Percentiles rank a stretch among this genome's conserved stretches.
Conservation (phyloP, 2,113 vertebrate genomes). For the Pimephales promelas region DNA sequence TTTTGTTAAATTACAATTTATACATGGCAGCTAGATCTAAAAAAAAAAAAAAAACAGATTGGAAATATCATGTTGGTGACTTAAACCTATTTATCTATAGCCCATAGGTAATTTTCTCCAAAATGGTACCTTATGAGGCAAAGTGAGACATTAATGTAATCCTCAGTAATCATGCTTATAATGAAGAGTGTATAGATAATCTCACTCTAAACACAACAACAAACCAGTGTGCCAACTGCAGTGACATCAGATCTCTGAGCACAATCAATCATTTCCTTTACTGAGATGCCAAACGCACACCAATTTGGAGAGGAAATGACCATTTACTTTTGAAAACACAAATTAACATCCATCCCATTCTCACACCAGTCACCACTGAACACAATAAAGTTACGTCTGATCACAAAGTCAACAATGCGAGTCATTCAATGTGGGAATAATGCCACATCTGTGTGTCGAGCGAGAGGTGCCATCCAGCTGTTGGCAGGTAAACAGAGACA, state of each 20-base stretch:
- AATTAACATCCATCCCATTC: conserved; percentile 30
- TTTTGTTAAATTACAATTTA: too few relatives aligned
- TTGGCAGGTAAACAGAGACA: conserved; percentile 70
- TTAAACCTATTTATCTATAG: neutral
- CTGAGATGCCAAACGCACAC: neutral
- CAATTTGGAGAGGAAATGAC: conserved; percentile 18
- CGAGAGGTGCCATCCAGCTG: conserved; percentile 66
- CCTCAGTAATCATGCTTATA: too few relatives aligned
- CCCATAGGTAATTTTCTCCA: neutral
- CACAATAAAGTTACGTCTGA: conserved; percentile 69
- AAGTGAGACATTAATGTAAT: neutral
- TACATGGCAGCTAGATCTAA: too few relatives aligned
- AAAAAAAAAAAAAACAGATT: too few relatives aligned
- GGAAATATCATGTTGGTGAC: too few relatives aligned
- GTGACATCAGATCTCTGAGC: conserved; percentile 26
- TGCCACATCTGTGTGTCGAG: conserved; percentile 63
- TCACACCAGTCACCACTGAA: conserved; percentile 57
- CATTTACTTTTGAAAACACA: conserved; percentile 10
- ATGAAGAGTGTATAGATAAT: neutral
- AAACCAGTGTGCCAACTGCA: neutral
- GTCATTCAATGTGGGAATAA: conserved; percentile 69
- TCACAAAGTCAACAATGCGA: conserved; percentile 62
- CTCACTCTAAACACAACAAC: conserved; percentile 4
- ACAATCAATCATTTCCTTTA: conserved; percentile 19
- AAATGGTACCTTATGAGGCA: neutral